These are phyloP conservation scores for Myanophis thanlyinensis DNA, from an alignment of 2,113 vertebrate genomes.

Conservation along the genomic window DNA sequence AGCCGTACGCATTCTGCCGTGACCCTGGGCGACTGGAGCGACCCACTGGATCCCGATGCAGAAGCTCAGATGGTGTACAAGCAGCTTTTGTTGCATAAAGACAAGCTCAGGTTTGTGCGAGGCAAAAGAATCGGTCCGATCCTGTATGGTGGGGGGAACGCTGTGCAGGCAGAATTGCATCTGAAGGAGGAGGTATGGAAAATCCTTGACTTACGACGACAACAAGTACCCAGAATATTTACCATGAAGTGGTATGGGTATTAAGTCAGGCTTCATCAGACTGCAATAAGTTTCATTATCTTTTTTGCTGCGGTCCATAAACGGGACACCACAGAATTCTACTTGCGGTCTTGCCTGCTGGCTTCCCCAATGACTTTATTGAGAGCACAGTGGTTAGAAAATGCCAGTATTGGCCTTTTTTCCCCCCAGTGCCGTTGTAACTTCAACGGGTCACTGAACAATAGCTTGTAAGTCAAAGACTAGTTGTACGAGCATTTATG, in stretches of 20 bases:
- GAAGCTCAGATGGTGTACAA: slow-evolving; percentile 85
- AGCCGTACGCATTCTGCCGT: slow-evolving; percentile 87
- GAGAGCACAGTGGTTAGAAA: background rate
- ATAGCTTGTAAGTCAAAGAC: background rate
- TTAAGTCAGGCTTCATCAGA: background rate
- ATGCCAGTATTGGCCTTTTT: background rate
- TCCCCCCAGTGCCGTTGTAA: background rate
- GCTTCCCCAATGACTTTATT: no score
- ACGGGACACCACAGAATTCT: no score
- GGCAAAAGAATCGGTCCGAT: background rate
- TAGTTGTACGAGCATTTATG: background rate
- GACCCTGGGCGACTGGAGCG: slow-evolving; percentile 85
- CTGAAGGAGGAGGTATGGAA: background rate
- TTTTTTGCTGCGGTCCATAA: background rate
- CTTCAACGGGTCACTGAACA: background rate
- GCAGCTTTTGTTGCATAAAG: slow-evolving; percentile 79
- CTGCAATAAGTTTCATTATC: background rate
- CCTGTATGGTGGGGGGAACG: slow-evolving; percentile 1
- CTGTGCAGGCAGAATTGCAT: background rate
- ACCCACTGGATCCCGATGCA: slow-evolving; percentile 82
- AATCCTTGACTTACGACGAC: background rate
- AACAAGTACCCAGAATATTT: background rate
- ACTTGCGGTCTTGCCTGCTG: no score
- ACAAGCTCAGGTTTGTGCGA: slow-evolving; percentile 75
- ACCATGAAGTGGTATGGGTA: no score